Percentiles rank a stretch among this genome's conserved stretches.
phyloP scores from a whole-genome alignment of 2,797 vertebrate genomes.

The Dendrocincla tyrannina region DNA sequence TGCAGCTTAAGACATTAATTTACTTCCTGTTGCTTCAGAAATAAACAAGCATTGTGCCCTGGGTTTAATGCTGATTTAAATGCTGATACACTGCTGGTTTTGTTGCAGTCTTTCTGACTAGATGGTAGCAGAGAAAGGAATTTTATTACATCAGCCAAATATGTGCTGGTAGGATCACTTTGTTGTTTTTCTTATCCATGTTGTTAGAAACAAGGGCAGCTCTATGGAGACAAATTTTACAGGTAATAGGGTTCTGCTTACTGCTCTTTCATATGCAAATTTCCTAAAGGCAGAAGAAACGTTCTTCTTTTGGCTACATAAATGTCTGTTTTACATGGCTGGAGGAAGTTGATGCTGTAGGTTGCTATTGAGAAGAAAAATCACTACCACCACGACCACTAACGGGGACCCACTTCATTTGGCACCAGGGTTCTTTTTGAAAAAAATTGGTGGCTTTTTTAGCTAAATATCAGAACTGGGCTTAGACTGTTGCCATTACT shows the following conservation, averaged over 20 bases:
- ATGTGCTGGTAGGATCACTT: not conserved
- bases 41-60: not conserved
- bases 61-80: not conserved
- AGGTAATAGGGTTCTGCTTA: not conserved
- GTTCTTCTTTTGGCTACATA: not conserved
- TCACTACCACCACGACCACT: not conserved
- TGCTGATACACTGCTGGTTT: not conserved
- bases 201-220: not conserved
- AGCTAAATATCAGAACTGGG: not conserved
- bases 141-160: not conserved
- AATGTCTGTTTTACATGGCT: not conserved
- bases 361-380: not conserved
- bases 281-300: not conserved
- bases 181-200: not conserved
- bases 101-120: not conserved
- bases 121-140: not conserved
- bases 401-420: rapidly evolving
- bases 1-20: not conserved
- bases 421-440: rapidly evolving
- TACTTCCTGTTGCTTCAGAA: not conserved
- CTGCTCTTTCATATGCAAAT: not conserved
- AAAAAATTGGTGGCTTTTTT: not conserved
- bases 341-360: not conserved
- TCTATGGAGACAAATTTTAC: not conserved
- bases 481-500: not conserved